Conservation (phyloP, 2,888 invertebrate species). For the Tetheella fluctuosa region DNA sequence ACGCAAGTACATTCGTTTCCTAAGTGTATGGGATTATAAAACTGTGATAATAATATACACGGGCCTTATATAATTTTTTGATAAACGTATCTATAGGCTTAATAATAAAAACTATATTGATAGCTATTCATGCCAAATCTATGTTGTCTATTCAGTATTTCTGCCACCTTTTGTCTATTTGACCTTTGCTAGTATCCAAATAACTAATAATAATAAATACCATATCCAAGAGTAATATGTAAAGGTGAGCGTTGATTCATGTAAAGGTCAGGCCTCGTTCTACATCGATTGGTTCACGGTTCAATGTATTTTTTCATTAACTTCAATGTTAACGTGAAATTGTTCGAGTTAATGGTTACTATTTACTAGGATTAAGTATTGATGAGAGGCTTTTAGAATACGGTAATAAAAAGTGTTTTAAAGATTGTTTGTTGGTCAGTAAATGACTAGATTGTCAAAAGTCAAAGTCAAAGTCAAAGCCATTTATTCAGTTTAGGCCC, state of each 20-base stretch:
- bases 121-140: no score
- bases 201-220: neutral
- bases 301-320: slow-evolving; percentile 5
- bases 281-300: slow-evolving; percentile 1
- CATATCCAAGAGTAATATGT: neutral
- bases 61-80: no score
- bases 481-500: no score
- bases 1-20: no score
- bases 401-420: neutral
- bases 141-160: no score
- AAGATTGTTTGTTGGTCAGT: no score
- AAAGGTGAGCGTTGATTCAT: neutral
- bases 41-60: no score
- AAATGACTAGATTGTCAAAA: neutral
- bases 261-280: neutral
- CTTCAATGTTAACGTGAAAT: neutral
- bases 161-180: no score
- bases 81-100: no score
- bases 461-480: neutral
- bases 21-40: no score
- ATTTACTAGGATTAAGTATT: neutral
- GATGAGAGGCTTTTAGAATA: neutral
- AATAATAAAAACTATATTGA: no score
- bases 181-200: neutral
- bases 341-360: neutral